phyloP scores from a whole-genome alignment of 2,113 vertebrate genomes.

The Podiceps cristatus region DNA sequence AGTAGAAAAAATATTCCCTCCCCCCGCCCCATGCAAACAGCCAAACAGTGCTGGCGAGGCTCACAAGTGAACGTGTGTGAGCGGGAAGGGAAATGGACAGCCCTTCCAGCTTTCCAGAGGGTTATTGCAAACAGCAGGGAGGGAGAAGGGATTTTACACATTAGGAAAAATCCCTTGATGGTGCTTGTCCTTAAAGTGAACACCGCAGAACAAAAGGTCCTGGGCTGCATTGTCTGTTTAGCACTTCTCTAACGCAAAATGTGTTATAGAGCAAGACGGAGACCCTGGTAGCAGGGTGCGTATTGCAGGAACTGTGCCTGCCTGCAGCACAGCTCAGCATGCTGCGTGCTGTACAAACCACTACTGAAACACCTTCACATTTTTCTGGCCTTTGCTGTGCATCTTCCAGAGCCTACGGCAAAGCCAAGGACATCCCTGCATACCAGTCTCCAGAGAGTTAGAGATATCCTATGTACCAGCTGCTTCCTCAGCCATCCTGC shows the following conservation, averaged over 20 bases:
- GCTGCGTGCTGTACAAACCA: background rate
- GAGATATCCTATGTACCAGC: background rate
- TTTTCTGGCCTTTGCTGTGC: background rate
- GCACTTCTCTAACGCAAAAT: background rate
- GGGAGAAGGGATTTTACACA: conserved; percentile 42
- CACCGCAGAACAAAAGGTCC: background rate
- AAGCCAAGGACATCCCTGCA: background rate
- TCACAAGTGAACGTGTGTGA: background rate
- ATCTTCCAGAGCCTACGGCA: background rate
- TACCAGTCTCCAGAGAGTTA: background rate
- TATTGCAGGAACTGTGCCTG: accelerated
- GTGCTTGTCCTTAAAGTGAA: conserved; percentile 40
- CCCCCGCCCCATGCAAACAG: background rate
- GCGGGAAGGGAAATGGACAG: background rate
- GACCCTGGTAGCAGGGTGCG: background rate
- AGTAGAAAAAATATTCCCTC: background rate
- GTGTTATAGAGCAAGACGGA: accelerated
- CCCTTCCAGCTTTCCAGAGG: conserved; percentile 50
- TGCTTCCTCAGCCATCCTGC: background rate
- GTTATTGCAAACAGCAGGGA: conserved; percentile 39
- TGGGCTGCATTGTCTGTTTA: background rate
- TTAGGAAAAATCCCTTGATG: background rate
- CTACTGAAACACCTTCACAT: background rate
- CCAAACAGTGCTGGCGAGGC: background rate
- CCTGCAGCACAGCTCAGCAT: background rate